A percentile compares a stretch with the other conserved stretches of the same genome.
These are phyloP conservation scores for Hystrix cristata DNA, from an alignment of 2,113 vertebrate genomes.

Conservation along the genomic window DNA sequence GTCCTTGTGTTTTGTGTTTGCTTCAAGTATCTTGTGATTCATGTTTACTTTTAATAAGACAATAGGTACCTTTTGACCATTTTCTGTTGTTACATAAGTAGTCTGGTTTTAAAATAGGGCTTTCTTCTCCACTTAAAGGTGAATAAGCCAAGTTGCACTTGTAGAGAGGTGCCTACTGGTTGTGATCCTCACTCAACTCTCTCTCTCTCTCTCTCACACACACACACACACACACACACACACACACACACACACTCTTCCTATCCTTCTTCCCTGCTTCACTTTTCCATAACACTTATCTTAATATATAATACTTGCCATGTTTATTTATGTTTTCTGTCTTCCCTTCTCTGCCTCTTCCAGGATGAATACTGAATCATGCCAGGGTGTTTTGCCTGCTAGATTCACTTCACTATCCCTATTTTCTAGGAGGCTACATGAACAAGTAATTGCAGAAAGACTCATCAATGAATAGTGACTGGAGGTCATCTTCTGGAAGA, in stretches of 20 bases:
- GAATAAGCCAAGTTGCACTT: neutral
- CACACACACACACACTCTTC: neutral
- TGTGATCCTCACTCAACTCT: fast-evolving
- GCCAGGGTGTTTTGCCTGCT: neutral
- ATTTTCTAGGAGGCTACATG: neutral
- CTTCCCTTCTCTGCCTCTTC: neutral
- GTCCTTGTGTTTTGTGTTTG: neutral
- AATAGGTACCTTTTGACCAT: neutral
- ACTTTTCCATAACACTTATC: neutral
- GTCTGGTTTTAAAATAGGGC: neutral
- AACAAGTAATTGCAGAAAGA: neutral
- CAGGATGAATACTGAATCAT: neutral
- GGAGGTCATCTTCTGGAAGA: neutral
- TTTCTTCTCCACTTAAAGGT: neutral
- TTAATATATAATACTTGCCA: fast-evolving
- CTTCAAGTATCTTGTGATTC: neutral
- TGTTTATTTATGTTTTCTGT: neutral
- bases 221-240: no score
- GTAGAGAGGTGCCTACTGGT: neutral
- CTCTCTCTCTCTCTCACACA: neutral
- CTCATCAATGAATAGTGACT: neutral
- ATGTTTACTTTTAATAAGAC: neutral
- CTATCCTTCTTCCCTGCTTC: neutral
- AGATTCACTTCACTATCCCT: neutral
- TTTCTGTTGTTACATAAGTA: neutral